Percentiles rank a stretch among this genome's conserved stretches.
Evolutionary conservation across 2,888 invertebrate species (phyloP).

Genomic region (Ceramica pisi): DNA sequence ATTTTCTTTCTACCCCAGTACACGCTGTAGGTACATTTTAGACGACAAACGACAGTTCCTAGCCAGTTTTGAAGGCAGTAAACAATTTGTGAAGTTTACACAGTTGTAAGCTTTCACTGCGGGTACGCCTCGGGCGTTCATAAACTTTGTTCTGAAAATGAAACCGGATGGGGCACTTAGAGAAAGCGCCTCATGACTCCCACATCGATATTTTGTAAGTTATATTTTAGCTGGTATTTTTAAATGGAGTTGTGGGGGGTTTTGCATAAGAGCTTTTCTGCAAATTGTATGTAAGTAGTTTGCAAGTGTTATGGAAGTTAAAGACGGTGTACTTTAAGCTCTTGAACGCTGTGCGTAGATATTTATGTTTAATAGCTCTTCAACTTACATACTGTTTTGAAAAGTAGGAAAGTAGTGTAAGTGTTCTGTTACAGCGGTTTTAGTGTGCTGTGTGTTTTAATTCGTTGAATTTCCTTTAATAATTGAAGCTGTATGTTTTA

Average conservation of each 20-base stretch:
- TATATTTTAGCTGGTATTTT: slow-evolving; percentile 50
- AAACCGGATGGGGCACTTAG: slow-evolving; percentile 68
- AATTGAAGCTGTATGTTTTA: no score
- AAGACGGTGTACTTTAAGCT: slow-evolving; percentile 13
- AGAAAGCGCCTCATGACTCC: slow-evolving; percentile 66
- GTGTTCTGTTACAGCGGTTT: not conserved
- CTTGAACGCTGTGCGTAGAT: slow-evolving; percentile 10
- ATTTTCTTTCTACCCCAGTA: slow-evolving; percentile 60
- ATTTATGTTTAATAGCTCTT: not conserved
- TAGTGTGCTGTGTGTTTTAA: not conserved
- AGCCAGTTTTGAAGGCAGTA: slow-evolving; percentile 68
- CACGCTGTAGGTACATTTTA: slow-evolving; percentile 59
- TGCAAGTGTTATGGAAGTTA: slow-evolving; percentile 37
- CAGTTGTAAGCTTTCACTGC: slow-evolving; percentile 68
- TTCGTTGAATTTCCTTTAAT: no score
- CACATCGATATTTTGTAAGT: slow-evolving; percentile 66
- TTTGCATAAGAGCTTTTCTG: slow-evolving; percentile 44
- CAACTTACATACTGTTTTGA: not conserved
- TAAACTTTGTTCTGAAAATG: slow-evolving; percentile 69
- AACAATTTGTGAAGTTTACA: slow-evolving; percentile 71
- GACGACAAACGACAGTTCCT: slow-evolving; percentile 68
- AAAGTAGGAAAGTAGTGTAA: not conserved
- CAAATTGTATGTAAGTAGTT: slow-evolving; percentile 25
- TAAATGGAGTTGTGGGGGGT: slow-evolving; percentile 23
- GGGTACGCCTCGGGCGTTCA: slow-evolving; percentile 58